Base-by-base conservation (phyloP, 64 coral and sea anemone species). In the Astreopora myriophthalma region DNA sequence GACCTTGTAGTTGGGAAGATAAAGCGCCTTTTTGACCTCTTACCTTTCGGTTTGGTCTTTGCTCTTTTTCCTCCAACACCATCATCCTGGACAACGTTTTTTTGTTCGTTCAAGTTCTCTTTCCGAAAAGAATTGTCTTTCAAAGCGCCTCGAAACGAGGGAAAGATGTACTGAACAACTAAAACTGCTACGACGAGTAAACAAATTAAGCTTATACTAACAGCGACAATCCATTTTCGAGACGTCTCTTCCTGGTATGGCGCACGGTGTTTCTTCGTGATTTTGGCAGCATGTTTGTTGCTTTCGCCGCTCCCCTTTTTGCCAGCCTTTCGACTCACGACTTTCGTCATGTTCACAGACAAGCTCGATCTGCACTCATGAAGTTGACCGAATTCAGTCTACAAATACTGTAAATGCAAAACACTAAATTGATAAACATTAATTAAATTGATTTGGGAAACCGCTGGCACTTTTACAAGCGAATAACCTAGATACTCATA, bases 281-380 rank as follows among this genome's bases (percentile, higher is more conserved):
- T 11, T 64, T 82, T 82, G 14, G 52, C 4, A 33, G 76, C 57
- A 5, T 28, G 31, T 37, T 62, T 60, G 11, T 14, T 80, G 23
- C 2, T n/a, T 48, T 38, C 42, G 26, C 6, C 19, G 32, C 20
- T 31, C 5, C 57, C 32, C 60, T n/a, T 64, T 32, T 82, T 82
- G 17, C 16, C 79, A 13, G 52, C 2, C 64, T 82, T 82, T 24
- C 79, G 60, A 34, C 33, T 35, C 8, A 37, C 79, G 23, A 31
- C 4, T 19, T 82, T 82, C 55, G 79, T 82, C 79, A 82, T 82
- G 7, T 63, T 82, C 28, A 58, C 33, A 62, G 24, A 60, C 14
- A 23, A 35, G 57, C 34, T 80, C 17, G 6, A 6, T 22, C 36
- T 33, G 57, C 34, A 20, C 48, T 38, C 14, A 36, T 60, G 2